Conservation (phyloP, 2,113 vertebrate genomes). For the Hemichromis elongatus region DNA sequence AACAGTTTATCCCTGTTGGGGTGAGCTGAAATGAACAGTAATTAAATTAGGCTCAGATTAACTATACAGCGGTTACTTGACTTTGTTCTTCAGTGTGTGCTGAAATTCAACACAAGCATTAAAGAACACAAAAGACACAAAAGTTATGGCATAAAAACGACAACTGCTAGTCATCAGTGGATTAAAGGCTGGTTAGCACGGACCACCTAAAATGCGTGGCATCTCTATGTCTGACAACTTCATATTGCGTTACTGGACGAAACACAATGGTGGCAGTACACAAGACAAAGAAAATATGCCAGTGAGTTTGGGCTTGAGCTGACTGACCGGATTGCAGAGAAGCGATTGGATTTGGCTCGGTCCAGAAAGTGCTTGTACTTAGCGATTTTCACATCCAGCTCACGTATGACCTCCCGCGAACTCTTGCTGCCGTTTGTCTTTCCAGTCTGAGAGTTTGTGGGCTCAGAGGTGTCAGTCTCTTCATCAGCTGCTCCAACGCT, state of each 20-base stretch:
- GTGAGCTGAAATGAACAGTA: not conserved
- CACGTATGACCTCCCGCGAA: conserved; percentile 74
- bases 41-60: not conserved
- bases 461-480: not conserved
- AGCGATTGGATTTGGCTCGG: conserved; percentile 90
- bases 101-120: conserved; percentile 7
- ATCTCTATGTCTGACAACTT: conserved; percentile 11
- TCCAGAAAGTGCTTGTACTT: conserved; percentile 93
- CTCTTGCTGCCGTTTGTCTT: conserved; percentile 29
- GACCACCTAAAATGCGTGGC: conserved; percentile 18
- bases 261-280: not conserved
- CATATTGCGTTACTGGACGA: not conserved
- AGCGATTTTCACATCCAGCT: conserved; percentile 89
- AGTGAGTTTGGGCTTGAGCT: not conserved
- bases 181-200: not conserved
- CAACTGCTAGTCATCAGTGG: not conserved
- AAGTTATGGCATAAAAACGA: not conserved
- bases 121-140: not conserved
- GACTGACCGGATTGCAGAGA: conserved; percentile 88
- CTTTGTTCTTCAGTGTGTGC: not conserved
- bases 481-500: not conserved
- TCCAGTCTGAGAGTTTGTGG: not conserved
- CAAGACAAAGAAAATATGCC: not conserved
- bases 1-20: not conserved
- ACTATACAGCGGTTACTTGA: not conserved